phyloP scores from a whole-genome alignment of 2,113 vertebrate species.

The Aix galericulata region DNA sequence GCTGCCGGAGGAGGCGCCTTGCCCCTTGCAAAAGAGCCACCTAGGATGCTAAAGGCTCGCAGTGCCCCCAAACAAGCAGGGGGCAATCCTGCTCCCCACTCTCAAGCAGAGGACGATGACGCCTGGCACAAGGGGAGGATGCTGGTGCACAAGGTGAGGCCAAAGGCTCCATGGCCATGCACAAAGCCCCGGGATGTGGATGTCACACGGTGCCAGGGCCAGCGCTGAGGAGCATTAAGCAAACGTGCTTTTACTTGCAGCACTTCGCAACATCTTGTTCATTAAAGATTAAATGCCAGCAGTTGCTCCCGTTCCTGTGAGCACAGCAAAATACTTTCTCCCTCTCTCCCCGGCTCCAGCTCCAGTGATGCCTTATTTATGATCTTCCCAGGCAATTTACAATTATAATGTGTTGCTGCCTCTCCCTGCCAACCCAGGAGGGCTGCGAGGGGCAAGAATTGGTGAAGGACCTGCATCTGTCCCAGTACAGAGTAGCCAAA shows the following conservation, averaged over 20 bases:
- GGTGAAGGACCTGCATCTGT: neutral
- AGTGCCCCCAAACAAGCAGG: neutral
- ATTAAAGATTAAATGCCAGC: conserved; percentile 57
- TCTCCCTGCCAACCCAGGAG: neutral
- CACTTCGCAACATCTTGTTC: conserved; percentile 16
- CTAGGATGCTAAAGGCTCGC: neutral
- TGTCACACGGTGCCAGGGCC: fast-evolving
- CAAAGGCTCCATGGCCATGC: fast-evolving
- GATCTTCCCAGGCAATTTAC: conserved; percentile 13
- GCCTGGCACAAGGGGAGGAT: neutral
- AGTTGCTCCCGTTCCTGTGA: neutral
- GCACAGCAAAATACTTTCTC: neutral
- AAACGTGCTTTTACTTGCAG: neutral
- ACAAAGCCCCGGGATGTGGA: neutral
- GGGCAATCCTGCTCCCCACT: fast-evolving
- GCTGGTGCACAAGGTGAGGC: fast-evolving
- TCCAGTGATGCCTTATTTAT: neutral
- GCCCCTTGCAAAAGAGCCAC: neutral
- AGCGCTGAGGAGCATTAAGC: neutral
- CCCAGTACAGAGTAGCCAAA: fast-evolving
- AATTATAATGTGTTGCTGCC: neutral
- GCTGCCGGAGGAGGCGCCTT: neutral
- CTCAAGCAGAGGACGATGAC: fast-evolving
- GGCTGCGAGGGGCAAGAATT: neutral
- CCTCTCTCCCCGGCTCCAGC: neutral